Conservation (phyloP, 2,113 vertebrate genomes). For the Phrynosoma platyrhinos region DNA sequence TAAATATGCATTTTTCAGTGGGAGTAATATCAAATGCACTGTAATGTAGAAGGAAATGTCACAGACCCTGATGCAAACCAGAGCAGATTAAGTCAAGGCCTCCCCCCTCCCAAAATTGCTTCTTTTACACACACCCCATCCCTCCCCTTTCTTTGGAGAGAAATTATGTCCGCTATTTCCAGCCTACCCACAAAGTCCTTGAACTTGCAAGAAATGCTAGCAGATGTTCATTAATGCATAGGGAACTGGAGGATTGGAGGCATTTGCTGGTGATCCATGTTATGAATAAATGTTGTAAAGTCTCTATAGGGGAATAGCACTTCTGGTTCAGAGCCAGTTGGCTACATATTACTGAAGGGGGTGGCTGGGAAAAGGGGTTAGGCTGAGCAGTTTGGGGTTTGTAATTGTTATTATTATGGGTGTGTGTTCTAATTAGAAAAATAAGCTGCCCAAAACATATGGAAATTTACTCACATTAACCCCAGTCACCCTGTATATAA, state of each 20-base stretch:
- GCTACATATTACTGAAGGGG: slow-evolving; percentile 35
- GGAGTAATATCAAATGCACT: not conserved
- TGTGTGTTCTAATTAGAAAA: slow-evolving; percentile 68
- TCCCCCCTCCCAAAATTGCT: not conserved
- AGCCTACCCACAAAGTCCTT: slow-evolving; percentile 68
- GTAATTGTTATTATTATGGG: slow-evolving; percentile 57
- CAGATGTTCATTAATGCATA: slow-evolving; percentile 77
- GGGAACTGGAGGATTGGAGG: slow-evolving; percentile 63
- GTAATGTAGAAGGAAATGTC: not conserved
- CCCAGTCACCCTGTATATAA: slow-evolving; percentile 24
- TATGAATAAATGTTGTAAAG: slow-evolving; percentile 66
- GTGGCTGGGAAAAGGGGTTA: slow-evolving; percentile 3
- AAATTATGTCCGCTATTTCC: slow-evolving; percentile 39
- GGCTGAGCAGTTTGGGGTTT: slow-evolving; percentile 49
- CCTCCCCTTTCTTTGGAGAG: slow-evolving; percentile 1
- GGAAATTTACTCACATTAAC: slow-evolving; percentile 22
- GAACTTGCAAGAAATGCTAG: slow-evolving; percentile 69
- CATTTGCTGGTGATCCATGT: slow-evolving; percentile 61
- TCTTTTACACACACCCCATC: too few species aligned
- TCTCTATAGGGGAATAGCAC: slow-evolving; percentile 47
- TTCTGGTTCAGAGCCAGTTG: slow-evolving; percentile 73
- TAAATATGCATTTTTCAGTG: not conserved
- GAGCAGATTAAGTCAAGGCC: not conserved
- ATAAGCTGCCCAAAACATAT: slow-evolving; percentile 71
- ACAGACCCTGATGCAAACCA: not conserved